These are phyloP conservation scores for Drosophila kohkoa DNA, from an alignment of 1,140 invertebrate genomes.

Conservation along the genomic window DNA sequence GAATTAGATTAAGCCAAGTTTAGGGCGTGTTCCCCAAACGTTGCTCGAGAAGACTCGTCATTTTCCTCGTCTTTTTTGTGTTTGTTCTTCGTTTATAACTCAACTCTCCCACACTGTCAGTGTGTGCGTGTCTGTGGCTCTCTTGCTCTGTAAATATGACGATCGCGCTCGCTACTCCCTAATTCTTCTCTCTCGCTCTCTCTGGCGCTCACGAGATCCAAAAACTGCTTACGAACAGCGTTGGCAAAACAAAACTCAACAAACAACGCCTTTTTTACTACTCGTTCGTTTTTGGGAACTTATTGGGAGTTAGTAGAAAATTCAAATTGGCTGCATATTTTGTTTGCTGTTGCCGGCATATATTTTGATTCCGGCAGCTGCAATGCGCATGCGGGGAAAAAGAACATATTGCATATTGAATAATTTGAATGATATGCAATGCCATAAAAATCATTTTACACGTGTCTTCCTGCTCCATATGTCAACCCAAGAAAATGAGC, in stretches of 20 bases:
- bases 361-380: neutral
- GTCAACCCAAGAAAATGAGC: constrained; percentile 29
- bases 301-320: neutral
- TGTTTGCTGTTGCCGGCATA: constrained; percentile 5
- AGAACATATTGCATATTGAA: neutral
- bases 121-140: neutral
- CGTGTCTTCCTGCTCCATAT: constrained; percentile 45
- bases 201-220: constrained; percentile 37
- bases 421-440: neutral
- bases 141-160: constrained; percentile 11
- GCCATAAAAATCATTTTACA: constrained; percentile 20
- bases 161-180: constrained; percentile 43
- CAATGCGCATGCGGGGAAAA: constrained; percentile 41
- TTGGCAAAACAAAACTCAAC: constrained; percentile 72
- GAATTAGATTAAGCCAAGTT: constrained; percentile 70
- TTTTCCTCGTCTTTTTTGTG: constrained; percentile 55
- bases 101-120: constrained; percentile 56
- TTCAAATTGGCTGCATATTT: neutral
- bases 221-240: constrained; percentile 72
- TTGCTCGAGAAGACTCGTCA: constrained; percentile 64
- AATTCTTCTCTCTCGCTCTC: constrained; percentile 21
- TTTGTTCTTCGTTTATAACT: constrained; percentile 65
- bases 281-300: constrained; percentile 11
- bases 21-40: constrained; percentile 77
- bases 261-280: constrained; percentile 67